These are phyloP conservation scores for Beroe ovata DNA, from an alignment of 37 sponge, comb jelly and placozoan genomes.

Conservation along the genomic window DNA sequence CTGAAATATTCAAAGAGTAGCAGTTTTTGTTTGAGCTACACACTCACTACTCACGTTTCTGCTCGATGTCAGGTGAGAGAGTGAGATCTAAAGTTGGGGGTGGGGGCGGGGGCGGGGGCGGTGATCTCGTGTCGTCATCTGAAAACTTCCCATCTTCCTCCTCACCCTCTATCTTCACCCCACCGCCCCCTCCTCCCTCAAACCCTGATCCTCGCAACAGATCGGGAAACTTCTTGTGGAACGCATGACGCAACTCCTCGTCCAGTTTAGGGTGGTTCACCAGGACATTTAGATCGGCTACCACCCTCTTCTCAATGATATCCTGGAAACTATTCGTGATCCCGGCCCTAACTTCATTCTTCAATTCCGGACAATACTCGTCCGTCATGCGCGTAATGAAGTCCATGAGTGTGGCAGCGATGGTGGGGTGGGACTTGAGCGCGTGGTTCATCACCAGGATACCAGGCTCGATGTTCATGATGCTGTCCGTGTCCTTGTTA, in stretches of 20 bases:
- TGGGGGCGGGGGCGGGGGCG: constrained; percentile 55
- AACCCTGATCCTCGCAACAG: neutral
- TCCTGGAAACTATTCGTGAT: constrained; percentile 65
- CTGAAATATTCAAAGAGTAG: no score
- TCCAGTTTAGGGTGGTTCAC: constrained; percentile 46
- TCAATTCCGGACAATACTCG: constrained; percentile 30
- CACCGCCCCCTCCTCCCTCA: neutral
- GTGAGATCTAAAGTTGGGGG: constrained; percentile 35
- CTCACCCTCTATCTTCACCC: neutral
- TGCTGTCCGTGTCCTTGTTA: constrained; percentile 82
- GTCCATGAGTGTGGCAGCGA: constrained; percentile 88
- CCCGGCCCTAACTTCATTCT: constrained; percentile 30
- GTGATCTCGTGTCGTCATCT: constrained; percentile 38
- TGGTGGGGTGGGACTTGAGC: constrained; percentile 77
- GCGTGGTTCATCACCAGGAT: constrained; percentile 95
- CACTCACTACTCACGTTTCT: no score
- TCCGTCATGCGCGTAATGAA: constrained; percentile 84
- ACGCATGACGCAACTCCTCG: constrained; percentile 23
- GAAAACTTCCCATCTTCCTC: constrained; percentile 42
- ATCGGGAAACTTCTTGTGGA: constrained; percentile 43
- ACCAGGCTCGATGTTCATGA: constrained; percentile 99
- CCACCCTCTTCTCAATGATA: constrained; percentile 66
- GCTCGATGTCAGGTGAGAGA: neutral
- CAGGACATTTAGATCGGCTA: constrained; percentile 14
- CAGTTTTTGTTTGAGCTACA: no score